Conservation (phyloP, 2,888 invertebrate genomes). For the Eulithis testata region DNA sequence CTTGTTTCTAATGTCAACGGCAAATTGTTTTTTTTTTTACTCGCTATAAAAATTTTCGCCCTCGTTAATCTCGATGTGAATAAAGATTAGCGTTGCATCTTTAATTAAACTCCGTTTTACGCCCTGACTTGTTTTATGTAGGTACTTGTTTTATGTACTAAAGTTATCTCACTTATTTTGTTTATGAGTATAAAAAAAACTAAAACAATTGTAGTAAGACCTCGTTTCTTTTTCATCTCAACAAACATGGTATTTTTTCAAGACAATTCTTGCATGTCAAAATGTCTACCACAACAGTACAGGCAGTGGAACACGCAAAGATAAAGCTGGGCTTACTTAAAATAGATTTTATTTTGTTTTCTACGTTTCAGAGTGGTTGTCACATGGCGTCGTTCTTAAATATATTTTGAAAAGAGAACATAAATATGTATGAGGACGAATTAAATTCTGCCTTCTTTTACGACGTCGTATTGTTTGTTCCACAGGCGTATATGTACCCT, state of each 20-base stretch:
- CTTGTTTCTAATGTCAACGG: constrained; percentile 44
- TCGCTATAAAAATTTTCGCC: constrained; percentile 50
- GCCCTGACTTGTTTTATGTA: constrained; percentile 44
- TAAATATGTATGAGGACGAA: constrained; percentile 72
- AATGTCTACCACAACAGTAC: constrained; percentile 16
- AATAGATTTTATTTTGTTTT: constrained; percentile 57
- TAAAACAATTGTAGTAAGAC: neutral
- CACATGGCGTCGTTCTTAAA: constrained; percentile 53
- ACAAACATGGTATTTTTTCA: neutral
- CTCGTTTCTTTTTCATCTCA: neutral
- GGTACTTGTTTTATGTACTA: constrained; percentile 41
- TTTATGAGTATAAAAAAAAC: too few relatives aligned
- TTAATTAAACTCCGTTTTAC: constrained; percentile 61
- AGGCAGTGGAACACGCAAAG: constrained; percentile 50
- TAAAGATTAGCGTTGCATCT: constrained; percentile 63
- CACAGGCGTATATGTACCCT: constrained; percentile 47
- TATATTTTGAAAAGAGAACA: constrained; percentile 55
- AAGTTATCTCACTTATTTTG: constrained; percentile 16
- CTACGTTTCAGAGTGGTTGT: constrained; percentile 56
- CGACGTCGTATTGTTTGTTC: constrained; percentile 58
- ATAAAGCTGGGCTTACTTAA: constrained; percentile 57
- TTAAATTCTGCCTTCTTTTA: constrained; percentile 64
- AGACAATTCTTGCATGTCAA: neutral
- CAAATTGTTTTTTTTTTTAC: constrained; percentile 47
- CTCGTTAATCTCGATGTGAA: constrained; percentile 49